Percentiles rank a stretch among this genome's conserved stretches.
phyloP scores from a whole-genome alignment of 2,888 invertebrate species.

The Tinea trinotella region DNA sequence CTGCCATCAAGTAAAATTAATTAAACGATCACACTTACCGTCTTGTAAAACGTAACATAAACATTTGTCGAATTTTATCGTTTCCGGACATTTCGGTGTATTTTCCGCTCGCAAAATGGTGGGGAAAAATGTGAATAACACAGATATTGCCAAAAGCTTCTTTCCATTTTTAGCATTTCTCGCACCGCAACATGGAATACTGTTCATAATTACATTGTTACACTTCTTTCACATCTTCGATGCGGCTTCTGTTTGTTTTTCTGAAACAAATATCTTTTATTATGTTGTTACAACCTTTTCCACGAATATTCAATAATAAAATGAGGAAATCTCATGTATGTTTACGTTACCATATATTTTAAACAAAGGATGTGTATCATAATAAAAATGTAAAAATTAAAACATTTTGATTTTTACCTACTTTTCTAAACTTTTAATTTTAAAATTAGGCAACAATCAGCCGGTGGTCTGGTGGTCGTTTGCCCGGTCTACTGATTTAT shows the following conservation, averaged over 20 bases:
- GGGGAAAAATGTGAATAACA: slow-evolving; percentile 56
- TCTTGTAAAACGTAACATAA: slow-evolving; percentile 94
- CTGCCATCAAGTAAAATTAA: not conserved
- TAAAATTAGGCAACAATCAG: no score
- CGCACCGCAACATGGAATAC: slow-evolving; percentile 40
- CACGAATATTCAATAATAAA: no score
- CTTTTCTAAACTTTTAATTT: no score
- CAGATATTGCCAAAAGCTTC: slow-evolving; percentile 54
- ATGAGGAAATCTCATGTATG: no score
- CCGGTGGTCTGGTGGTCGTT: no score
- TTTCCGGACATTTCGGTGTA: slow-evolving; percentile 32
- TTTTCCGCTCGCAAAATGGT: slow-evolving; percentile 63
- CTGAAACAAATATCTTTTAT: slow-evolving; percentile 53
- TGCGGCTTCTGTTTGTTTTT: slow-evolving; percentile 30
- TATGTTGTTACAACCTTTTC: not conserved
- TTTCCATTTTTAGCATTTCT: slow-evolving; percentile 49
- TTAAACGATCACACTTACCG: slow-evolving; percentile 62
- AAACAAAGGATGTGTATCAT: no score
- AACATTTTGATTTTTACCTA: no score
- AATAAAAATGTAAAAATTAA: no score
- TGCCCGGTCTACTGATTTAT: no score
- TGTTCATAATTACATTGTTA: slow-evolving; percentile 68
- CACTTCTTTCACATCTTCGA: slow-evolving; percentile 40
- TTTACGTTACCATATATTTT: no score
- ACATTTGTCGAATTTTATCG: slow-evolving; percentile 74